Percentiles rank a stretch among this genome's conserved stretches.
phyloP scores from a whole-genome alignment of 2,797 vertebrate species.

The Parambassis ranga region DNA sequence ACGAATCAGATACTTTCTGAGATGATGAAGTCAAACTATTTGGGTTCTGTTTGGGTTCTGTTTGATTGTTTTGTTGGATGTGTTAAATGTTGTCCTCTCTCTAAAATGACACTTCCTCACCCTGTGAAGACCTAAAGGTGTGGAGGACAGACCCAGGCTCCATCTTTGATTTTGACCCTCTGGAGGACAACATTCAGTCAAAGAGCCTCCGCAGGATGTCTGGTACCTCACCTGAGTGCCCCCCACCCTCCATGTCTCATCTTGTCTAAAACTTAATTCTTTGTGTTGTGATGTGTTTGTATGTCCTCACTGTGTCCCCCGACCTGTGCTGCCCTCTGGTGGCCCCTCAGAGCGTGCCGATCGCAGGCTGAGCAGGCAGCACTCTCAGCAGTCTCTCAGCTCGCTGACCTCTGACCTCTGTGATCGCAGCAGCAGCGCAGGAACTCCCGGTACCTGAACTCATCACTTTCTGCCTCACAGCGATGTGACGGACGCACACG shows the following conservation, averaged over 20 bases:
- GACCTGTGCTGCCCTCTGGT: slow-evolving; percentile 35
- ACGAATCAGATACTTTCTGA: too few species aligned
- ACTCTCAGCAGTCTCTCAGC: slow-evolving; percentile 71
- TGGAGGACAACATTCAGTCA: slow-evolving; percentile 97
- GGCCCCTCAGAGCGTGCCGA: slow-evolving; percentile 61
- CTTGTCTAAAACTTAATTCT: too few species aligned
- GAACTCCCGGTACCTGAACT: slow-evolving; percentile 51
- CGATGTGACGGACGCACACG: not conserved
- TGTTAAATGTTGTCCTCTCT: not conserved
- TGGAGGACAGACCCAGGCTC: slow-evolving; percentile 96
- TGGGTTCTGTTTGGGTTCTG: too few species aligned
- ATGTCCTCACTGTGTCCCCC: too few species aligned
- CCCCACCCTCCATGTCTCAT: too few species aligned
- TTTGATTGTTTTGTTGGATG: too few species aligned
- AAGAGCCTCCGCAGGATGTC: slow-evolving; percentile 91
- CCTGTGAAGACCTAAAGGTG: slow-evolving; percentile 89
- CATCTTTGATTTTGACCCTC: slow-evolving; percentile 96
- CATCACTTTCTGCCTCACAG: not conserved
- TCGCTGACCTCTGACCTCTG: slow-evolving; percentile 76
- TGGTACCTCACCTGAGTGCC: slow-evolving; percentile 76
- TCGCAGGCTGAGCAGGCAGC: slow-evolving; percentile 52
- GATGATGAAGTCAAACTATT: fast-evolving
- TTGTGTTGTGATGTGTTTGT: too few species aligned
- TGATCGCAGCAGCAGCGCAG: slow-evolving; percentile 69
- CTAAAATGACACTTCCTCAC: slow-evolving; percentile 1